Conservation (phyloP, 2,113 vertebrate species). For the Neolamprologus fasciatus region DNA sequence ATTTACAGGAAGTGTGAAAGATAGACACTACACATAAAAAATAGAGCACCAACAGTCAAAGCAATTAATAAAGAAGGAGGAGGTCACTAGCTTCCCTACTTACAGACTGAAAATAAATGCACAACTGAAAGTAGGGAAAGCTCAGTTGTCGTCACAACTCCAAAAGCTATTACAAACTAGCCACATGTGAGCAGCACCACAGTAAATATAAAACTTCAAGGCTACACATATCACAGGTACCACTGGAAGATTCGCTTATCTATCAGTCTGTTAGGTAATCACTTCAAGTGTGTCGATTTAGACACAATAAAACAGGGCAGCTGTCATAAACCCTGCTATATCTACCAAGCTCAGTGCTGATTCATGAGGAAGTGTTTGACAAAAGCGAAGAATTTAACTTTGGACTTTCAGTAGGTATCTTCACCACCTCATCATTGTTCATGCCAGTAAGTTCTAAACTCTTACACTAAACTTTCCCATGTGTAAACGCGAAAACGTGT, state of each 20-base stretch:
- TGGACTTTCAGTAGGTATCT: conserved; percentile 36
- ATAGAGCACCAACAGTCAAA: neutral
- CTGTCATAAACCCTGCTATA: neutral
- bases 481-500: neutral
- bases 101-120: neutral
- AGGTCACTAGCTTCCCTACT: neutral
- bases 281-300: neutral
- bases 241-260: neutral
- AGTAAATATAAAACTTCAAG: neutral
- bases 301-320: neutral
- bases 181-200: neutral
- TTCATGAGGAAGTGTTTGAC: neutral
- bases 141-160: neutral
- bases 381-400: neutral
- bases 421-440: neutral
- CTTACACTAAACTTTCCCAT: neutral
- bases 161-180: neutral
- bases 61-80: neutral
- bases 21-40: neutral
- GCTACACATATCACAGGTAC: neutral
- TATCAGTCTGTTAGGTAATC: neutral
- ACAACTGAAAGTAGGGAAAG: neutral
- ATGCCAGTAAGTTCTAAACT: neutral
- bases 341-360: neutral
- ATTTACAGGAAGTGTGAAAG: neutral